Conservation (phyloP, 2,888 invertebrate genomes). For the Pomacea canaliculata region DNA sequence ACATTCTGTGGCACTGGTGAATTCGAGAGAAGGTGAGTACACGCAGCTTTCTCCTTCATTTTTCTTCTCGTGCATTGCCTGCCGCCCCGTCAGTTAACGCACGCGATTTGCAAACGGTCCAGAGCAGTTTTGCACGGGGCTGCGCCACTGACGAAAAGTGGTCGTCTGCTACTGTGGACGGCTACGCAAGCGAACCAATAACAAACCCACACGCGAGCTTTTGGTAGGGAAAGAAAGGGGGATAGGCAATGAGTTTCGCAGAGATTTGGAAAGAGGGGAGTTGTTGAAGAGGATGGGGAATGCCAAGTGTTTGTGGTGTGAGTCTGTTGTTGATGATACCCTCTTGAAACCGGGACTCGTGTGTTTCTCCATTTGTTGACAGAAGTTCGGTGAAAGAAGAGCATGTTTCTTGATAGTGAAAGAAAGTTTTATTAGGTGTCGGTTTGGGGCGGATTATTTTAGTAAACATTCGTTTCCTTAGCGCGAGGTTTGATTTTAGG, state of each 20-base stretch:
- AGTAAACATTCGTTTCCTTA: too few species aligned
- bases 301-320: constrained; percentile 5
- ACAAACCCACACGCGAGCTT: constrained; percentile 15
- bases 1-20: constrained; percentile 24
- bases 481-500: too few species aligned
- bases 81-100: neutral
- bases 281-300: neutral
- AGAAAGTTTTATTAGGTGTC: too few species aligned
- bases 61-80: neutral
- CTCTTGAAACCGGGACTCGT: too few species aligned
- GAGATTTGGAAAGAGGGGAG: neutral
- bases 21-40: constrained; percentile 35
- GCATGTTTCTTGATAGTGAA: too few species aligned
- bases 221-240: neutral
- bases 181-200: constrained; percentile 13
- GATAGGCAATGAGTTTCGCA: too few species aligned
- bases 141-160: constrained; percentile 8
- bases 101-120: neutral
- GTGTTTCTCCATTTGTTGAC: too few species aligned
- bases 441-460: too few species aligned
- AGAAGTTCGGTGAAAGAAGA: too few species aligned
- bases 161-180: constrained; percentile 14
- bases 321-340: neutral
- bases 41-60: neutral
- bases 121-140: neutral